A percentile compares a stretch with the other conserved stretches of the same genome.
These are phyloP conservation scores for Hydrozoanthus tunicans DNA, from an alignment of 64 coral and sea anemone species.

Conservation along the genomic window DNA sequence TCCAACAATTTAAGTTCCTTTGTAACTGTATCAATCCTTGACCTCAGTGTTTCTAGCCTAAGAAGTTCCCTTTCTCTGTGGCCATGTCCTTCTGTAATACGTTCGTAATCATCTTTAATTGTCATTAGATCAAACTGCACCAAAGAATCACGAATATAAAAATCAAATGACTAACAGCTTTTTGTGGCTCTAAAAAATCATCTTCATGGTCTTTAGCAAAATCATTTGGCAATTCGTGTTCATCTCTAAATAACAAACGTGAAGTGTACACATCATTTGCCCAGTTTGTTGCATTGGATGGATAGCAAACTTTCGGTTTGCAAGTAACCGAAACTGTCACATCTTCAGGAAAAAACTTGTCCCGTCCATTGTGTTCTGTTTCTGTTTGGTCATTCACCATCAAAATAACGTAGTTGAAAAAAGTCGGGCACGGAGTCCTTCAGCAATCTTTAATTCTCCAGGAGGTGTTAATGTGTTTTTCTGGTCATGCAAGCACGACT, in stretches of 20 bases:
- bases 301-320: slow-evolving; percentile 53
- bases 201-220: slow-evolving; percentile 22
- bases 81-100: slow-evolving; percentile 11
- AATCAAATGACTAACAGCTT: not conserved
- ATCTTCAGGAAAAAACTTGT: not conserved
- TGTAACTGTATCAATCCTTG: slow-evolving; percentile 26
- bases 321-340: slow-evolving; percentile 39
- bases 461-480: too few species aligned
- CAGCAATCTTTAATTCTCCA: too few species aligned
- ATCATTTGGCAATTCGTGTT: slow-evolving; percentile 41
- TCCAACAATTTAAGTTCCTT: not conserved
- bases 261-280: slow-evolving; percentile 41
- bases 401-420: not conserved
- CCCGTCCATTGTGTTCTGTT: slow-evolving; percentile 26
- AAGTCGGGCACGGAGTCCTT: too few species aligned
- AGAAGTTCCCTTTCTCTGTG: slow-evolving; percentile 18
- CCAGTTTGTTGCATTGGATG: slow-evolving; percentile 53
- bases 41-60: not conserved
- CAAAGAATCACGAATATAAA: slow-evolving; percentile 39
- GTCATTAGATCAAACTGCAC: slow-evolving; percentile 56
- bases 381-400: slow-evolving; percentile 50
- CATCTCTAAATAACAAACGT: slow-evolving; percentile 26
- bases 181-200: not conserved
- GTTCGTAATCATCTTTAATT: slow-evolving; percentile 20
- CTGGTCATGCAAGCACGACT: too few species aligned